Evolutionary conservation across 1,140 invertebrate genomes (phyloP).

Genomic region (Drosophila subobscura): DNA sequence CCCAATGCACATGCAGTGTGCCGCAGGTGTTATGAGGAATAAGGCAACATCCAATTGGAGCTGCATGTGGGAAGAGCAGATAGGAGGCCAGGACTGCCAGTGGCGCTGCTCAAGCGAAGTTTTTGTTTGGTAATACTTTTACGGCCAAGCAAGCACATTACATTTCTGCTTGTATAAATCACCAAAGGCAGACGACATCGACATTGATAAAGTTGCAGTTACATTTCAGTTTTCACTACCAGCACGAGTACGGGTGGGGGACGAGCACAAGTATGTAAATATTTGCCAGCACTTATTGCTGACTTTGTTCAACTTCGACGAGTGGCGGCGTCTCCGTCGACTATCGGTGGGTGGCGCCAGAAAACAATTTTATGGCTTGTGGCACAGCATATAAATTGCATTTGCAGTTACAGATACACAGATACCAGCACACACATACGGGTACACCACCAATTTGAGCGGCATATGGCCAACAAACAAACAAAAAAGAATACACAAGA

Average conservation of each 20-base stretch:
- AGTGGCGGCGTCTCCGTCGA: not conserved
- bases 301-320: constrained; percentile 28
- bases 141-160: constrained; percentile 51
- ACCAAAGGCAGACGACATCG: constrained; percentile 80
- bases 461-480: constrained; percentile 7
- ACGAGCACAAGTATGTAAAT: constrained; percentile 60
- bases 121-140: constrained; percentile 71
- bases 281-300: constrained; percentile 78
- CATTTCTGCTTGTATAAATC: constrained; percentile 72
- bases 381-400: constrained; percentile 61
- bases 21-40: constrained; percentile 70
- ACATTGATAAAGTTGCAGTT: constrained; percentile 82
- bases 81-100: constrained; percentile 13
- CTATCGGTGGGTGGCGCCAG: not conserved
- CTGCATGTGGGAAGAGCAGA: not conserved
- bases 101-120: constrained; percentile 23
- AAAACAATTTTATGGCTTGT: constrained; percentile 68
- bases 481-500: constrained; percentile 19
- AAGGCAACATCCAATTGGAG: constrained; percentile 5
- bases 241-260: too few species aligned
- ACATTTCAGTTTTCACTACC: constrained; percentile 51
- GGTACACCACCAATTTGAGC: constrained; percentile 11
- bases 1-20: constrained; percentile 18
- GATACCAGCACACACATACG: constrained; percentile 30
- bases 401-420: constrained; percentile 24